Base-by-base conservation (phyloP, 2,888 invertebrate genomes). In the Parnassius orleans region DNA sequence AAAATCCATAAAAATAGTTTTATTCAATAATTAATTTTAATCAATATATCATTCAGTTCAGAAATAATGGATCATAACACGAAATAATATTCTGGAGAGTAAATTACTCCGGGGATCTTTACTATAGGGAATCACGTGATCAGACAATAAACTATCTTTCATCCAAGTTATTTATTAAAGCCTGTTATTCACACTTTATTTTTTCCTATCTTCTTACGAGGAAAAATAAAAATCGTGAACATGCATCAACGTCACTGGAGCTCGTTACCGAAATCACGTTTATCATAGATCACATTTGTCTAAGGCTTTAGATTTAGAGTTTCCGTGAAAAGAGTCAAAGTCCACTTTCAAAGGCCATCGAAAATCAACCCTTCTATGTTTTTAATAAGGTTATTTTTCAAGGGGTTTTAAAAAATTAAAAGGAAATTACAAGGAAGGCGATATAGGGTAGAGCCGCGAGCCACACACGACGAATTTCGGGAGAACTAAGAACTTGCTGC, bases 221-320 rank as follows among this genome's bases (percentile, higher is more conserved):
- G 83, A 87, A 87, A 87, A 86, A 87, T 84, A 84, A 84, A 77
- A 84, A 81, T 81, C 83, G 76, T 75, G 78, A 74, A 69, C 79
- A 85, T 90, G 79, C 79, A 87, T 90, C 90, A 87, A 77, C 76
- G 80, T 77, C 82, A 73, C 73, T 69, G 76, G 74, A 76, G 78
- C 90, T 90, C 84, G 90, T 90, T 90, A 90, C 90, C 83, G 73
- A 90, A 90, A 89, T 88, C 90, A 87, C 86, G 87, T 86, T 87
- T 86, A 88, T 90, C 90, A 88, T 90, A 88, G 85, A 90, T 90
- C 89, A 89, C 90, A 85, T 84, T 88, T 83, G 86, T 88, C 87
- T 86, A 86, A 87, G 87, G 85, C 83, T 85, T 86, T 85, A 83
- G 77, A 75, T 81, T 75, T 75, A 72, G 61, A 65, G 64, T 58